These are phyloP conservation scores for Leptinotarsa juncta DNA, from an alignment of 2,888 invertebrate species.

Conservation along the genomic window DNA sequence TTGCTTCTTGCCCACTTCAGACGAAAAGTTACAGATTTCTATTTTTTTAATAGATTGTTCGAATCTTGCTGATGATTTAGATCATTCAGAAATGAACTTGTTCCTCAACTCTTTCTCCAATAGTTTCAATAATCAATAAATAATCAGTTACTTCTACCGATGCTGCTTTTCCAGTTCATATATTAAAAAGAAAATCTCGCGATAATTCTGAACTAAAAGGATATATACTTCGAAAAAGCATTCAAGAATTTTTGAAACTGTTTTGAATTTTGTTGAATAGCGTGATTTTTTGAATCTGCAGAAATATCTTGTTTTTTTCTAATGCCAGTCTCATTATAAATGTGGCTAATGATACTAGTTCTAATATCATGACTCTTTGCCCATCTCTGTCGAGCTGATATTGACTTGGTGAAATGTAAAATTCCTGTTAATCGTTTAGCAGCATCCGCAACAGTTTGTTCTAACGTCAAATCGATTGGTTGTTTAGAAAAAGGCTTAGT, in stretches of 20 bases:
- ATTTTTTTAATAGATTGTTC: not conserved
- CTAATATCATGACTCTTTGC: conserved; percentile 8
- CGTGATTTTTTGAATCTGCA: not conserved
- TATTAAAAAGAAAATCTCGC: not conserved
- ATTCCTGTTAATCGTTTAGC: not conserved
- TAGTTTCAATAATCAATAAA: not conserved
- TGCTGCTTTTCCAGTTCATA: conserved; percentile 1
- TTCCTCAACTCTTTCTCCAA: not conserved
- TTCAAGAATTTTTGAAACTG: not conserved
- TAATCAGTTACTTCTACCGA: not conserved
- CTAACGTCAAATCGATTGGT: too few species aligned
- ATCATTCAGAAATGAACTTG: conserved; percentile 2
- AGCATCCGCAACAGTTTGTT: too few species aligned
- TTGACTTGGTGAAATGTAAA: conserved; percentile 10
- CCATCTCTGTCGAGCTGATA: conserved; percentile 14
- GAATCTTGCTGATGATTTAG: not conserved
- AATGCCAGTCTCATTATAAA: conserved; percentile 2
- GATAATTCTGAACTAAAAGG: not conserved
- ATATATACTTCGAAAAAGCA: not conserved
- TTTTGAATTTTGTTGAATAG: not conserved
- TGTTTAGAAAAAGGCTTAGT: too few species aligned
- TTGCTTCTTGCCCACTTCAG: too few species aligned
- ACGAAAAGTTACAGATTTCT: too few species aligned
- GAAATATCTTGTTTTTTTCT: not conserved
- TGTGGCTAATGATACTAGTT: not conserved